Percentiles rank a stretch among this genome's conserved stretches.
Conservation (phyloP, 2,888 invertebrate genomes). For the Drosophila neotestacea region DNA sequence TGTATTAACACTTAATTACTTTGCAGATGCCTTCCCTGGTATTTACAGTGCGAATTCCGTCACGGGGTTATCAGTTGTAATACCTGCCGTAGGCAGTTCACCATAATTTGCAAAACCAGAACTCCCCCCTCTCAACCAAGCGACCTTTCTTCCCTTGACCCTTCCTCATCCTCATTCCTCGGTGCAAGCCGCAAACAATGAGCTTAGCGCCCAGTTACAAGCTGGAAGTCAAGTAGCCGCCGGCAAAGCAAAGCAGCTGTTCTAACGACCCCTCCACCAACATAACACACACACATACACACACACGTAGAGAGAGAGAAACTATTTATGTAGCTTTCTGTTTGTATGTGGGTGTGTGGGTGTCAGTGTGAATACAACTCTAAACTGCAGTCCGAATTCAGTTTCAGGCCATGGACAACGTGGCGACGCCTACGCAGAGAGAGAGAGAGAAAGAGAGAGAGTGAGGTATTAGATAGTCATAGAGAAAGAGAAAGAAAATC, state of each 20-base stretch:
- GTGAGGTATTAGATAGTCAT: no score
- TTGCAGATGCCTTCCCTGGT: conserved; percentile 31
- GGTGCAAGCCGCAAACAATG: conserved; percentile 63
- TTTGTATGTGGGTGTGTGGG: conserved; percentile 14
- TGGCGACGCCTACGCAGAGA: conserved; percentile 71
- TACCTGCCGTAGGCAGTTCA: conserved; percentile 33
- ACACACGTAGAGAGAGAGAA: neutral
- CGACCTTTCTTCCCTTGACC: neutral
- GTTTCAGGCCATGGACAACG: conserved; percentile 67
- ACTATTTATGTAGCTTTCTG: conserved; percentile 18
- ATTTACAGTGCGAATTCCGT: conserved; percentile 36
- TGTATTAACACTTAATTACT: conserved; percentile 49
- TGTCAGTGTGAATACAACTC: conserved; percentile 34
- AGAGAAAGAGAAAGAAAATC: conserved; percentile 3
- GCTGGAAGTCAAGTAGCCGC: conserved; percentile 70
- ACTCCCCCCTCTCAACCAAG: neutral
- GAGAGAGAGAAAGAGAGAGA: neutral
- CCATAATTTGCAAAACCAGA: conserved; percentile 27
- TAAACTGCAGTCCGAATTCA: conserved; percentile 54
- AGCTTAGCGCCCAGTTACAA: conserved; percentile 70
- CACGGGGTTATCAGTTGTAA: conserved; percentile 38
- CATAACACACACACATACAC: conserved; percentile 3
- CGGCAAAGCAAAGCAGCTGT: conserved; percentile 42
- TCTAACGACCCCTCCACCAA: conserved; percentile 21
- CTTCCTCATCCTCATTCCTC: neutral